phyloP scores from a whole-genome alignment of 2,888 invertebrate species.

The Eudasyphora cyanicolor region DNA sequence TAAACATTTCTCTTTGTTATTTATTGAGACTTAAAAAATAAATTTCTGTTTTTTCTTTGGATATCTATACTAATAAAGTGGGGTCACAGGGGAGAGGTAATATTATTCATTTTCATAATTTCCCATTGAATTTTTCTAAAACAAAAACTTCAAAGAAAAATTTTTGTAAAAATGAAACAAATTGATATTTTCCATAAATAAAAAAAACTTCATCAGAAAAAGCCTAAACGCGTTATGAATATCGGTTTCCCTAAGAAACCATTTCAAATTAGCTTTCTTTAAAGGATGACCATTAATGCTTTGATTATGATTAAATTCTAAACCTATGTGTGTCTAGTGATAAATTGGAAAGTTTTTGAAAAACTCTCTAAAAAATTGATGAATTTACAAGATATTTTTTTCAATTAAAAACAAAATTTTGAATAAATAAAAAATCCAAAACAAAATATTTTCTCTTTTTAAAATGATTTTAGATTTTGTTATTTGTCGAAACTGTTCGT shows the following conservation, averaged over 20 bases:
- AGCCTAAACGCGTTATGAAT: neutral
- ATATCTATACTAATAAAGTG: neutral
- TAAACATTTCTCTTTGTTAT: too few relatives aligned
- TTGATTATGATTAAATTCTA: neutral
- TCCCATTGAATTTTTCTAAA: conserved; percentile 35
- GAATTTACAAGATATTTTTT: neutral
- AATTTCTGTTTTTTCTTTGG: neutral
- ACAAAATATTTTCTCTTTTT: conserved; percentile 1
- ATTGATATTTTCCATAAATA: neutral
- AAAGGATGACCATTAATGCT: too few relatives aligned
- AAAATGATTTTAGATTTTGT: too few relatives aligned
- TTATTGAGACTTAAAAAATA: too few relatives aligned
- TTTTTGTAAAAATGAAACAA: conserved; percentile 4
- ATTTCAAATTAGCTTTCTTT: neutral
- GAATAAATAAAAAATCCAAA: neutral
- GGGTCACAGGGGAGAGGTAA: neutral
- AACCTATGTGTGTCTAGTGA: too few relatives aligned
- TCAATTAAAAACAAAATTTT: neutral
- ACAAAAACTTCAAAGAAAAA: conserved; percentile 31
- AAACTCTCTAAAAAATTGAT: neutral
- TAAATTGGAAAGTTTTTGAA: neutral
- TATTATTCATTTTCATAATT: conserved; percentile 6
- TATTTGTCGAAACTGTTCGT: neutral
- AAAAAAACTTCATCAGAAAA: neutral
- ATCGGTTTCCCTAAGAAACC: neutral